These are phyloP conservation scores for Drosophila triauraria DNA, from an alignment of 1,140 invertebrate species.

Conservation along the genomic window DNA sequence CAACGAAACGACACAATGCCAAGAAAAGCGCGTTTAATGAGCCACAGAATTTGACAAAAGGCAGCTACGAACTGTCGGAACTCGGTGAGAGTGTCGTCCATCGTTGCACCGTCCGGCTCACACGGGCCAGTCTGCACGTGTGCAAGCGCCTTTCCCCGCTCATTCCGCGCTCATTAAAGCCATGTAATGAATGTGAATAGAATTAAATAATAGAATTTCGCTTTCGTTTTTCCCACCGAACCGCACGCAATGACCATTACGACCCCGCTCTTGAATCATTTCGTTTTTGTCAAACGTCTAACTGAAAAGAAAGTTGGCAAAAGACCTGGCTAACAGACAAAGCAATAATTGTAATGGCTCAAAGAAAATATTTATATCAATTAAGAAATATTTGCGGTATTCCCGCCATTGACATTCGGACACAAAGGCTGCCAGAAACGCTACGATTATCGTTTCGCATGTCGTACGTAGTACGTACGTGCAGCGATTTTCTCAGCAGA, in stretches of 20 bases:
- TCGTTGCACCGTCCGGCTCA: slow-evolving; percentile 17
- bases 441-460: slow-evolving; percentile 60
- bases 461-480: slow-evolving; percentile 47
- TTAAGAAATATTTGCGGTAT: slow-evolving; percentile 56
- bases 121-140: slow-evolving; percentile 20
- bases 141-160: slow-evolving; percentile 14
- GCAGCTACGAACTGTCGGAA: slow-evolving; percentile 22
- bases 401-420: slow-evolving; percentile 31
- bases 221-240: slow-evolving; percentile 77
- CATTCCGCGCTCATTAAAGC: slow-evolving; percentile 60
- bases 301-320: slow-evolving; percentile 82
- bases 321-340: slow-evolving; percentile 36
- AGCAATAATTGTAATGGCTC: slow-evolving; percentile 41
- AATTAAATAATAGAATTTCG: slow-evolving; percentile 85
- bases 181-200: slow-evolving; percentile 82
- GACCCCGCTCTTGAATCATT: slow-evolving; percentile 45
- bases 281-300: slow-evolving; percentile 63
- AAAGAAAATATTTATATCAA: slow-evolving; percentile 66
- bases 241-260: slow-evolving; percentile 60
- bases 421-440: slow-evolving; percentile 41
- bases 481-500: slow-evolving; percentile 56
- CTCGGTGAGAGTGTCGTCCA: slow-evolving; percentile 64
- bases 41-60: slow-evolving; percentile 72
- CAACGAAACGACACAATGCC: slow-evolving; percentile 59
- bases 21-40: slow-evolving; percentile 73